Conservation (phyloP, 2,113 vertebrate species). For the Tonatia bakeri region DNA sequence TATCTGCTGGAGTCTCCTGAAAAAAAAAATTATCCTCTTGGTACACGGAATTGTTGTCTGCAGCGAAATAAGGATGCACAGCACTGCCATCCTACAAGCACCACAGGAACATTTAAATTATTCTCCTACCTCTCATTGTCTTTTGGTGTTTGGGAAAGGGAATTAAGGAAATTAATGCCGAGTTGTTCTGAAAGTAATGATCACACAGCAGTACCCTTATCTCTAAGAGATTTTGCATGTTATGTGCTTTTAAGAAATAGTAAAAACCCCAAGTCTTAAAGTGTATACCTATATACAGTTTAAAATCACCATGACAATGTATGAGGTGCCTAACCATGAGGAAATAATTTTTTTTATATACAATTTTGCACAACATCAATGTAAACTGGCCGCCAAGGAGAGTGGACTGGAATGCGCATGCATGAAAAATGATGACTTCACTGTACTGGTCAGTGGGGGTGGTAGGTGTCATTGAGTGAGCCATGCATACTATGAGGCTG, state of each 20-base stretch:
- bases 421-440: too few species aligned
- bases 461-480: too few species aligned
- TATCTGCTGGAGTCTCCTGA: conserved; percentile 65
- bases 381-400: too few species aligned
- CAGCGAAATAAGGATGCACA: conserved; percentile 52
- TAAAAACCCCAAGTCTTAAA: neutral
- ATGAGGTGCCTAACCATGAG: neutral
- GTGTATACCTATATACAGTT: neutral
- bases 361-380: too few species aligned
- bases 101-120: conserved; percentile 50
- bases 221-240: conserved; percentile 12
- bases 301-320: neutral
- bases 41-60: conserved; percentile 44
- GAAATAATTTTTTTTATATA: neutral
- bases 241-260: neutral
- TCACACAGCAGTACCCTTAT: neutral
- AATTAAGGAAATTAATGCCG: conserved; percentile 63
- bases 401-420: too few species aligned
- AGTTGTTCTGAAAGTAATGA: conserved; percentile 53
- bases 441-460: too few species aligned
- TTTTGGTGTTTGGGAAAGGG: conserved; percentile 64
- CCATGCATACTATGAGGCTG: too few species aligned
- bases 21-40: conserved; percentile 69
- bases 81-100: conserved; percentile 7
- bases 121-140: conserved; percentile 54